A percentile compares a stretch with the other conserved stretches of the same genome.
These are phyloP conservation scores for Proisotoma minuta DNA, from an alignment of 2,888 invertebrate genomes.

Conservation along the genomic window DNA sequence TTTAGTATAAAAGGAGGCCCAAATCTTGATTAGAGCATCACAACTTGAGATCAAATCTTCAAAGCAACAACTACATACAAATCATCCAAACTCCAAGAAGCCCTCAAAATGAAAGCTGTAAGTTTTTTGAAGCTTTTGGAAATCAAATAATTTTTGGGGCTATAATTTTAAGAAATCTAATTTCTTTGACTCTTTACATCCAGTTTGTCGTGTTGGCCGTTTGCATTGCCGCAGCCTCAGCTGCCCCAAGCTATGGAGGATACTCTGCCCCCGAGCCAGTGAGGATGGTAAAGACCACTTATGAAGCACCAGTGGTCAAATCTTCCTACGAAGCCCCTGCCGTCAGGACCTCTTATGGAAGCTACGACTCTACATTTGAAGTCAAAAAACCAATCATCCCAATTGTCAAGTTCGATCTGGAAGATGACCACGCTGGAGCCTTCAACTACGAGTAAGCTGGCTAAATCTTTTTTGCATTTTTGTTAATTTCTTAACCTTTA, in stretches of 20 bases:
- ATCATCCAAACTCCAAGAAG: background rate
- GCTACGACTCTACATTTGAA: background rate
- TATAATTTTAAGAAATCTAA: no score
- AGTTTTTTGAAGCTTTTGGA: background rate
- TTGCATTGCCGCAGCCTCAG: slow-evolving; percentile 2
- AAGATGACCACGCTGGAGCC: slow-evolving; percentile 20
- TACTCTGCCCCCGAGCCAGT: background rate
- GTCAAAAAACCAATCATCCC: slow-evolving; percentile 14
- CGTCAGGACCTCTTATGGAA: background rate
- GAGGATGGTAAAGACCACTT: background rate
- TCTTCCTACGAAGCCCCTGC: slow-evolving; percentile 4
- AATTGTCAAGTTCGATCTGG: slow-evolving; percentile 15
- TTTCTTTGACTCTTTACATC: background rate
- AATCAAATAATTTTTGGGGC: background rate
- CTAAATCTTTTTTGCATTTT: no score
- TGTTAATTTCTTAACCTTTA: no score
- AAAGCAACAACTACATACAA: background rate
- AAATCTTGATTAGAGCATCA: background rate
- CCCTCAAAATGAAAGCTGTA: slow-evolving; percentile 12
- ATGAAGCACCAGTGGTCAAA: slow-evolving; percentile 2
- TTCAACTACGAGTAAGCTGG: slow-evolving; percentile 12
- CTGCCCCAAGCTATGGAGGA: background rate
- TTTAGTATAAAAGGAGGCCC: slow-evolving; percentile 8
- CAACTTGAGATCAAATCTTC: background rate
- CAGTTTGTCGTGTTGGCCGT: slow-evolving; percentile 8